Percentiles rank a stretch among this genome's conserved stretches.
Conservation (phyloP, 2,113 vertebrate genomes). For the Pristiophorus japonicus region DNA sequence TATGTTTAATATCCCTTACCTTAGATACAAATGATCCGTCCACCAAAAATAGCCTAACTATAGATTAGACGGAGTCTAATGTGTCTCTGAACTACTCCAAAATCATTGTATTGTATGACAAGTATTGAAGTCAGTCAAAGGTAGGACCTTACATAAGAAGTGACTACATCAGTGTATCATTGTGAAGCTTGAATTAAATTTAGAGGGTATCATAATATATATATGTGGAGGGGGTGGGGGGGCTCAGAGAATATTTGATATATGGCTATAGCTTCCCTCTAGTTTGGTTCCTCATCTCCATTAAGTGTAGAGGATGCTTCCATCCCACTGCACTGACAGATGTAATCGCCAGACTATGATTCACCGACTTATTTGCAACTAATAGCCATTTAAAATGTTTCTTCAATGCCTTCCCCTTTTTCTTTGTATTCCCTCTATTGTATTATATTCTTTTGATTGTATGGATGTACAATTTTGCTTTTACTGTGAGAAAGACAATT, state of each 20-base stretch:
- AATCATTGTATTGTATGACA: background rate
- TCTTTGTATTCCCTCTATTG: background rate
- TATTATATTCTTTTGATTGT: background rate
- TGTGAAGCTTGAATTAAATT: background rate
- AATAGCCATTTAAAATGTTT: background rate
- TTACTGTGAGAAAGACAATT: background rate
- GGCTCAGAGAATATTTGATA: background rate
- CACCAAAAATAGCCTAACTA: background rate
- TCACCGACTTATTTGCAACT: background rate
- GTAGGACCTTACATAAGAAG: background rate
- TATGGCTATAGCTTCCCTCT: background rate
- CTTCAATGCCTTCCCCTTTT: background rate
- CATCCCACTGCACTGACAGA: background rate
- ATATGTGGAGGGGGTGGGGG: too few relatives aligned
- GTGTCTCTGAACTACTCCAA: background rate
- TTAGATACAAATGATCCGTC: background rate
- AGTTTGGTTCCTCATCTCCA: background rate
- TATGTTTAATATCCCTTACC: background rate
- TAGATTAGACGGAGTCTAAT: background rate
- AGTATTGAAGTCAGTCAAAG: background rate
- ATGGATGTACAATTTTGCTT: background rate
- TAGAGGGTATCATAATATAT: background rate
- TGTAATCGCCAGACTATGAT: background rate
- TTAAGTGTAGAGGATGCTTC: background rate
- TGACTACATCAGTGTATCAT: background rate